A percentile compares a stretch with the other conserved stretches of the same genome.
Evolutionary conservation across 2,888 invertebrate species (phyloP).

Genomic region (Nebria brevicollis): DNA sequence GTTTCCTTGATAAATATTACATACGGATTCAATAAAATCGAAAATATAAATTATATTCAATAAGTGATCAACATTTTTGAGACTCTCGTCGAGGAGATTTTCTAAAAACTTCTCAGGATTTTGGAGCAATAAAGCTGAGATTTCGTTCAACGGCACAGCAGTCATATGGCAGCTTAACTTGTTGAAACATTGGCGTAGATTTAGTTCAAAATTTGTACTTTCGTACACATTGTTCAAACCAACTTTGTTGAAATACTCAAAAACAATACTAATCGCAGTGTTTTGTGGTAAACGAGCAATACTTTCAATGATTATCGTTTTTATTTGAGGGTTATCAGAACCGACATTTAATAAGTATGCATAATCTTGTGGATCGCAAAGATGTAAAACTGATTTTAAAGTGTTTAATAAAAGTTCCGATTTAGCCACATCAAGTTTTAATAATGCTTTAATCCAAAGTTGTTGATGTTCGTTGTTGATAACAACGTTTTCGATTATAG

Average conservation of each 20-base stretch:
- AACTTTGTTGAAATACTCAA: constrained; percentile 29
- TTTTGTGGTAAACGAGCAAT: constrained; percentile 1
- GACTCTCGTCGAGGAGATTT: constrained; percentile 33
- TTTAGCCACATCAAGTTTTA: constrained; percentile 27
- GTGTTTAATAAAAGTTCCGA: constrained; percentile 28
- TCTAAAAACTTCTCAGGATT: constrained; percentile 39
- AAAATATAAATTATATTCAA: constrained; percentile 30
- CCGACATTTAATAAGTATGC: constrained; percentile 20
- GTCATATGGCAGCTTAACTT: constrained; percentile 25
- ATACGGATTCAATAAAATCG: constrained; percentile 30
- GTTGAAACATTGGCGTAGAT: constrained; percentile 33
- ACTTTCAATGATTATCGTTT: constrained; percentile 20
- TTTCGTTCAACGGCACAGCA: constrained; percentile 33
- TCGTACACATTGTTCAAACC: constrained; percentile 34
- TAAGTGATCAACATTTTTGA: constrained; percentile 34
- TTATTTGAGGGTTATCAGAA: constrained; percentile 15
- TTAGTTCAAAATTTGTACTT: constrained; percentile 25
- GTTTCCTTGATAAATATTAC: constrained; percentile 21
- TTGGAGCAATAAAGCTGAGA: constrained; percentile 31
- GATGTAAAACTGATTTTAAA: constrained; percentile 31
- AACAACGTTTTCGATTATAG: constrained; percentile 30
- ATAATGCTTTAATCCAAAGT: constrained; percentile 37
- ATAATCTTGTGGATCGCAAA: constrained; percentile 29
- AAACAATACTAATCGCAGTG: constrained; percentile 21
- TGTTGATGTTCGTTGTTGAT: constrained; percentile 28